Percentiles rank a stretch among this genome's conserved stretches.
These are phyloP conservation scores for Grapholita molesta DNA, from an alignment of 1,140 invertebrate species.

Conservation along the genomic window DNA sequence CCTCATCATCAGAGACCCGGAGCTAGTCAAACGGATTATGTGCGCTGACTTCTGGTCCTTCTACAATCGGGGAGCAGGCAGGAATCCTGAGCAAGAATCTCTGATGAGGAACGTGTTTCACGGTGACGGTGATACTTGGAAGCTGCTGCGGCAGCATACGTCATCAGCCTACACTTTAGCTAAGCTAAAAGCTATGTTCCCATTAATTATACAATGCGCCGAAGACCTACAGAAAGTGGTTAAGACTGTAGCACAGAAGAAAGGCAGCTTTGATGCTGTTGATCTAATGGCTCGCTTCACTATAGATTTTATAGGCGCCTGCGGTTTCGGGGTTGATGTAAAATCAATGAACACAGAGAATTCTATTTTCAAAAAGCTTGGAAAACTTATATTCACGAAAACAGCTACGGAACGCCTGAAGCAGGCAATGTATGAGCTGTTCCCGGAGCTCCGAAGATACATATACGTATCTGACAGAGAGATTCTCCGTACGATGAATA, in stretches of 20 bases:
- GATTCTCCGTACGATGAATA: conserved; percentile 48
- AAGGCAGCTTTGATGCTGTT: conserved; percentile 17
- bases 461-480: conserved; percentile 26
- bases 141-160: conserved; percentile 72
- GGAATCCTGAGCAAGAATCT: conserved; percentile 47
- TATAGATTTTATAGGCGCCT: conserved; percentile 64
- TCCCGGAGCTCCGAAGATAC: neutral
- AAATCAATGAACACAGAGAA: conserved; percentile 57
- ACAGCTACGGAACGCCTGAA: neutral
- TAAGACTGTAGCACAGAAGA: conserved; percentile 15
- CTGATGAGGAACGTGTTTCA: conserved; percentile 40
- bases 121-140: conserved; percentile 67
- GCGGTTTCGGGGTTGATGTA: conserved; percentile 69
- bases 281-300: conserved; percentile 45
- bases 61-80: neutral
- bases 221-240: conserved; percentile 48
- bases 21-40: neutral
- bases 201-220: conserved; percentile 50
- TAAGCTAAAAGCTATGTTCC: conserved; percentile 78
- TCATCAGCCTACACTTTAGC: conserved; percentile 79
- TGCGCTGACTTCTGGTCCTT: conserved; percentile 2
- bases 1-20: neutral
- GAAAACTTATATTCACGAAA: conserved; percentile 35
- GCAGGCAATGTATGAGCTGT: neutral
- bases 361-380: conserved; percentile 64